phyloP scores from a whole-genome alignment of 2,888 invertebrate genomes.

The Cartodere bifasciata region DNA sequence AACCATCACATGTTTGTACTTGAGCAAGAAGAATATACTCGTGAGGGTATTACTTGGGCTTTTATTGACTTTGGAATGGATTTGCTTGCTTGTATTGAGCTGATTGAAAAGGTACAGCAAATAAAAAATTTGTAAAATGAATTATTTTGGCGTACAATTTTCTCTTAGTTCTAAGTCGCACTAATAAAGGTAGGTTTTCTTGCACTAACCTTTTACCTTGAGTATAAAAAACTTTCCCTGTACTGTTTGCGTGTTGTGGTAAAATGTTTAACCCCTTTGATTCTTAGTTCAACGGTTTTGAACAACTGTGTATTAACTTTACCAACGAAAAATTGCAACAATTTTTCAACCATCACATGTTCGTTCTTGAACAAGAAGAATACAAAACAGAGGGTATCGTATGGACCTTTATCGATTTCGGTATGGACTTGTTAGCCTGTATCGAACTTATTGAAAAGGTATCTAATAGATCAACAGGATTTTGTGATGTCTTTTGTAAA shows the following conservation, averaged over 20 bases:
- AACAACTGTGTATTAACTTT: constrained; percentile 97
- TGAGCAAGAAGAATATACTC: constrained; percentile 98
- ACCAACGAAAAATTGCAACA: constrained; percentile 96
- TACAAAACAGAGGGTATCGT: constrained; percentile 89
- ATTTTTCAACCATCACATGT: constrained; percentile 99
- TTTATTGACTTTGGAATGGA: constrained; percentile 99
- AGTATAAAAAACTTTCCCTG: no score
- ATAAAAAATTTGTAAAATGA: no score
- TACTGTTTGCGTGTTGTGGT: no score
- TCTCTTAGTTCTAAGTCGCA: no score
- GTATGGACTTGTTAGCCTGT: constrained; percentile 91
- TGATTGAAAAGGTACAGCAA: constrained; percentile 83
- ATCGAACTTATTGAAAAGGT: constrained; percentile 93
- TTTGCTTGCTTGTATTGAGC: constrained; percentile 94
- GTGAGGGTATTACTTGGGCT: constrained; percentile 94
- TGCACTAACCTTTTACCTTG: no score
- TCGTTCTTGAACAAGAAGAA: constrained; percentile 94
- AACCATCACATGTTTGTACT: constrained; percentile 99
- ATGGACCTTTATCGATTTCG: constrained; percentile 96
- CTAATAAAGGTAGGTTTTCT: no score
- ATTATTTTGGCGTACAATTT: no score
- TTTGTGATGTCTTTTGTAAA: neutral
- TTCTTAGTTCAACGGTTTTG: constrained; percentile 82
- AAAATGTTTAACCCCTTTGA: no score
- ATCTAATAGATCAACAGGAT: constrained; percentile 28